Evolutionary conservation across 2,113 vertebrate species (phyloP).

Genomic region (Muntiacus reevesi): DNA sequence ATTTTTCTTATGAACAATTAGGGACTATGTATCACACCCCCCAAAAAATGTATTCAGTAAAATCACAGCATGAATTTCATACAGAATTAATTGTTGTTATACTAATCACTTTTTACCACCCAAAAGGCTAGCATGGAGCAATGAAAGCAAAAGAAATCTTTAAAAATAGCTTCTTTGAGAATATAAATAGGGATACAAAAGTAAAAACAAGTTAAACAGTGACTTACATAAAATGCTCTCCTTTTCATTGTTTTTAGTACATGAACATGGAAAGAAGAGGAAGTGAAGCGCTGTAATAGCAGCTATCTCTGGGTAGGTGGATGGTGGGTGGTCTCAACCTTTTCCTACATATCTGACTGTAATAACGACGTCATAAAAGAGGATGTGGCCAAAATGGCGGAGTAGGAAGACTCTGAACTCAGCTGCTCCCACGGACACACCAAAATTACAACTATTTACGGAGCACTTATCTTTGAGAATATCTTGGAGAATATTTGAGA

Average conservation of each 20-base stretch:
- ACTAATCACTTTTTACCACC: not conserved
- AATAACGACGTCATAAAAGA: not conserved
- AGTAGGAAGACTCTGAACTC: not conserved
- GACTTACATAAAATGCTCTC: not conserved
- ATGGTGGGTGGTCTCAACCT: not conserved
- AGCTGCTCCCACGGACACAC: not conserved
- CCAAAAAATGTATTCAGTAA: not conserved
- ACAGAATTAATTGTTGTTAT: not conserved
- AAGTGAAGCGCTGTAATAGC: accelerated
- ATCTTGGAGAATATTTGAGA: no score
- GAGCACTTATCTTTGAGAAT: not conserved
- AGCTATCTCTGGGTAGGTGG: not conserved
- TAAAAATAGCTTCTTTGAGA: not conserved
- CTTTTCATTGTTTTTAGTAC: not conserved
- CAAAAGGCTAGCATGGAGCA: not conserved
- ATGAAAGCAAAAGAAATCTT: not conserved
- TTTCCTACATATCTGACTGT: not conserved
- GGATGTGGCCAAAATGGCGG: not conserved
- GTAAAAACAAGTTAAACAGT: not conserved
- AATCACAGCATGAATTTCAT: not conserved
- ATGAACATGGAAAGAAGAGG: not conserved
- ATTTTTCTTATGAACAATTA: not conserved
- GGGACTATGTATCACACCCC: not conserved
- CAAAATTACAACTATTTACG: not conserved
- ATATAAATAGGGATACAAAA: not conserved